A percentile compares a stretch with the other conserved stretches of the same genome.
These are phyloP conservation scores for Cataglyphis albicans DNA, from an alignment of 2,888 invertebrate species.

Conservation along the genomic window DNA sequence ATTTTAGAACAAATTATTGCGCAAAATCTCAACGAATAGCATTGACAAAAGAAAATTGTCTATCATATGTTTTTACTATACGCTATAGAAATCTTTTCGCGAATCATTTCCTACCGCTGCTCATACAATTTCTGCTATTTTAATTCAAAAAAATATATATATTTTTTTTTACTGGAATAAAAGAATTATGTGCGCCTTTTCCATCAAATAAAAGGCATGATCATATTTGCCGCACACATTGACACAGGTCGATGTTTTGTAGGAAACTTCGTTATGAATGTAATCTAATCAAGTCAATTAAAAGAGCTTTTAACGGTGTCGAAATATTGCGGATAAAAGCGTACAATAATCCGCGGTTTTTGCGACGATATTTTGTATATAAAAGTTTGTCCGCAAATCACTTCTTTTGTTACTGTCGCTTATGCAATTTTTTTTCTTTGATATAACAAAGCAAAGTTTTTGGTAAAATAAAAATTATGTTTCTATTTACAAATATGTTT, in stretches of 20 bases:
- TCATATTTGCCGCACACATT: not conserved
- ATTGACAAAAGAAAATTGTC: slow-evolving; percentile 10
- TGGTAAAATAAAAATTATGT: not conserved
- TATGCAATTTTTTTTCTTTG: not conserved
- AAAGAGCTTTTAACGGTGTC: slow-evolving; percentile 20
- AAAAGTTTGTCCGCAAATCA: slow-evolving; percentile 4
- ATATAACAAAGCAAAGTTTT: not conserved
- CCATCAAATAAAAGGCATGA: not conserved
- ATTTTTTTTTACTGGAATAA: not conserved
- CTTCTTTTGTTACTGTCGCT: slow-evolving; percentile 8
- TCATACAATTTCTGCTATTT: slow-evolving; percentile 3
- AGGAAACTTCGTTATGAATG: not conserved
- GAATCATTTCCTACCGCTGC: not conserved
- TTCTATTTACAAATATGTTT: not conserved
- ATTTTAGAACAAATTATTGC: slow-evolving; percentile 54
- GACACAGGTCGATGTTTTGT: slow-evolving; percentile 6
- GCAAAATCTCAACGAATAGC: not conserved
- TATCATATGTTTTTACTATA: not conserved
- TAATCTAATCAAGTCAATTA: slow-evolving; percentile 36
- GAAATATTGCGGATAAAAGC: slow-evolving; percentile 25
- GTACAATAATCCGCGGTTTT: not conserved
- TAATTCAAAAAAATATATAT: not conserved
- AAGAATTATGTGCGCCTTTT: not conserved
- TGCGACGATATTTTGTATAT: not conserved
- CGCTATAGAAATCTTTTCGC: not conserved